Evolutionary conservation across 2,888 invertebrate species (phyloP).

Genomic region (Frankliniella fusca): DNA sequence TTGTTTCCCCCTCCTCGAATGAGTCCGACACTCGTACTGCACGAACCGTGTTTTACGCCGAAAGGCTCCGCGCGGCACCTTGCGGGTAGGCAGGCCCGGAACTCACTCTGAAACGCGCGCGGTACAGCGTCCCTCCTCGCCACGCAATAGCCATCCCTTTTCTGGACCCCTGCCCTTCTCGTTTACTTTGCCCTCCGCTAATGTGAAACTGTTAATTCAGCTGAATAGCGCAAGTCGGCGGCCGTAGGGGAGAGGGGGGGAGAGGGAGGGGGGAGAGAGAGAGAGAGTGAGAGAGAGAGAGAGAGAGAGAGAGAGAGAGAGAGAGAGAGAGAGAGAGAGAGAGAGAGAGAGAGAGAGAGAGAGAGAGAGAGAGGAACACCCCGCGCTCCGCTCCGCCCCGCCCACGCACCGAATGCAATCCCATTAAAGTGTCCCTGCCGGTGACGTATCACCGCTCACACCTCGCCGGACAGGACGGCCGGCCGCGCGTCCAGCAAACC

Average conservation of each 20-base stretch:
- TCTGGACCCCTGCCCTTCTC: too few relatives aligned
- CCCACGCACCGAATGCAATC: background rate
- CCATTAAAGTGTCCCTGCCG: conserved; percentile 5
- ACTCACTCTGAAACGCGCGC: too few relatives aligned
- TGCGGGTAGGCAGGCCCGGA: too few relatives aligned
- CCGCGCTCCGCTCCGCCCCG: background rate
- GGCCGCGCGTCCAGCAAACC: too few relatives aligned
- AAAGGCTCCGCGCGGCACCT: too few relatives aligned
- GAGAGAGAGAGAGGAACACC: background rate
- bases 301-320: conserved; percentile 2
- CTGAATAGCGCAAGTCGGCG: background rate
- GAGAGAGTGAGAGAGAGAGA: conserved; percentile 18
- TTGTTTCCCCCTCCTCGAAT: too few relatives aligned
- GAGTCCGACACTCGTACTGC: too few relatives aligned
- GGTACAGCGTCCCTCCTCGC: too few relatives aligned
- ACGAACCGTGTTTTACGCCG: too few relatives aligned
- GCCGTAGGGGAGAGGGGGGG: background rate
- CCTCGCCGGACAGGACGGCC: background rate
- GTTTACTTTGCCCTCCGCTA: too few relatives aligned
- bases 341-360: conserved; percentile 15
- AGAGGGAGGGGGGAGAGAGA: background rate
- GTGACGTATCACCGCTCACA: conserved; percentile 8
- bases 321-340: conserved; percentile 18
- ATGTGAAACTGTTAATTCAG: background rate
- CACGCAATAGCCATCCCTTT: too few relatives aligned